Base-by-base conservation (phyloP, 2,888 invertebrate species). In the Orthosia cruda region DNA sequence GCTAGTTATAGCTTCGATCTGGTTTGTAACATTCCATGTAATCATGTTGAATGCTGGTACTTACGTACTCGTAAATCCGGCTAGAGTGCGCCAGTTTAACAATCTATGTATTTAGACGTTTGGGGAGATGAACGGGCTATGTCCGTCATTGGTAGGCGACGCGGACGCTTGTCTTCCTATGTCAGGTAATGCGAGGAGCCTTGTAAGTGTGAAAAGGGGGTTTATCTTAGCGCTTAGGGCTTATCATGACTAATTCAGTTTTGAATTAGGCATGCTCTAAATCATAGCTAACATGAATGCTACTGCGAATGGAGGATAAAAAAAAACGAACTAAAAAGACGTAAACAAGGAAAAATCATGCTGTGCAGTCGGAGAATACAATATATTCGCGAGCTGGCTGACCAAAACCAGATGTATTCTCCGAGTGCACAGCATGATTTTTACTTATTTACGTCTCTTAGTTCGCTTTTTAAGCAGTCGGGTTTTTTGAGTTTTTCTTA, bases 1-100 rank as follows among this genome's bases (percentile, higher is more conserved):
- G n/a, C n/a, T n/a, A n/a, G 86, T 83, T 79, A 84, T 71, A 58
- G 87, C 80, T 65, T 59, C 61, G 84, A 80, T 80, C 79, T 86
- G 77, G 74, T 85, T 84, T 74, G 84, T 80, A 71, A 80, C 77
- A 80, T 80, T 77, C 70, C 58, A 64, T 74, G 74, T 83, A 83
- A 86, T 83, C 70, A 83, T 80, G 76, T 65, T 63, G 68, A 79
- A 83, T 67, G 77, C 52, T 63, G 71, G 75, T 85, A 75, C 81
- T 82, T 71, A 71, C 61, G 54, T 49, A 71, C 81, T 85, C 85
- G 71, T 85, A 82, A 85, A 85, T 85, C 71, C 75, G 62, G 67
- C 66, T 74, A 58, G 47, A 71, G 55, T 62, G 47, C 49, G 85
- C 58, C 63, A 67, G 58, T 84, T 71, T 61, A 74, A 74, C 75